phyloP scores from a whole-genome alignment of 2,797 vertebrate genomes.

The Enteromius radiatus region DNA sequence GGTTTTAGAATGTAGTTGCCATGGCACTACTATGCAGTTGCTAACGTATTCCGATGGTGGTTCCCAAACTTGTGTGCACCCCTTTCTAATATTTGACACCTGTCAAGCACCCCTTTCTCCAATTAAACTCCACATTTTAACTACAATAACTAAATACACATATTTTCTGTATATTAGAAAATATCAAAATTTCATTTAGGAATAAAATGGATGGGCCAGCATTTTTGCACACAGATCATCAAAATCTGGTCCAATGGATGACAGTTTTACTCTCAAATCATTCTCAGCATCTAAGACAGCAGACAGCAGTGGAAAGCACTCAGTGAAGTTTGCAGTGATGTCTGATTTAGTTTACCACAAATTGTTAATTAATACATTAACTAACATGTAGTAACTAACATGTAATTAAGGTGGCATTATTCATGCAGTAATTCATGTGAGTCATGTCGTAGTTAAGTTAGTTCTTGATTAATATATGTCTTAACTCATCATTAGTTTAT shows the following conservation, averaged over 20 bases:
- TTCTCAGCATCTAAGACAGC: not conserved
- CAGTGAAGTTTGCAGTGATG: too few species aligned
- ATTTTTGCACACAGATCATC: slow-evolving; percentile 4
- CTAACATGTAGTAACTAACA: too few species aligned
- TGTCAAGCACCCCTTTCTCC: not conserved
- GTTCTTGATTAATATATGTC: too few species aligned
- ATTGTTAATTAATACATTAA: too few species aligned
- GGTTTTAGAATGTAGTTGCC: not conserved
- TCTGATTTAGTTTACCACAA: too few species aligned
- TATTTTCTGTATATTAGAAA: not conserved
- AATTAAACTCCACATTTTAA: not conserved
- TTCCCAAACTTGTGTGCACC: too few species aligned
- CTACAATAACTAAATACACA: not conserved
- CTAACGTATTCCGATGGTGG: not conserved
- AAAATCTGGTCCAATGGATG: not conserved
- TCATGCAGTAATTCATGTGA: too few species aligned
- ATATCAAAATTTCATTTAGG: not conserved
- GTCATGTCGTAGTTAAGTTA: too few species aligned
- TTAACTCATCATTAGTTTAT: too few species aligned
- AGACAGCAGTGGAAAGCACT: too few species aligned
- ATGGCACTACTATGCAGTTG: not conserved
- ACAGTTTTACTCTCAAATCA: not conserved
- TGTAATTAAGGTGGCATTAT: too few species aligned
- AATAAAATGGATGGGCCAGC: not conserved
- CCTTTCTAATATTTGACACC: too few species aligned